These are phyloP conservation scores for Hirtodrosophila alboralis DNA, from an alignment of 2,888 invertebrate species.

Conservation along the genomic window DNA sequence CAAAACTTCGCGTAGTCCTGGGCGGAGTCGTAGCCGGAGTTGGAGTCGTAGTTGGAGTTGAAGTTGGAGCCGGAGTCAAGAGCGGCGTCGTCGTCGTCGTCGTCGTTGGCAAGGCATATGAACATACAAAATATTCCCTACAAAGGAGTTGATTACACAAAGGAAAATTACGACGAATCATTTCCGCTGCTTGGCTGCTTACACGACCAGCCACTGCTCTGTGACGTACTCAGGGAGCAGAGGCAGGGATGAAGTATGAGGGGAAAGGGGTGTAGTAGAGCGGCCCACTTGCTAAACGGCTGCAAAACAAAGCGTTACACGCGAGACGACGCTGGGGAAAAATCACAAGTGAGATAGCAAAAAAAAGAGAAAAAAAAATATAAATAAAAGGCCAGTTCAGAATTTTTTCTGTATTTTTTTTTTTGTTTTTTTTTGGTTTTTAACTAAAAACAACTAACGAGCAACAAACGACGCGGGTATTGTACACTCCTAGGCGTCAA, in stretches of 20 bases:
- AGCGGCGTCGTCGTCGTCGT: conserved; percentile 29
- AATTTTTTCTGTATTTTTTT: conserved; percentile 22
- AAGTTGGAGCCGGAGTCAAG: conserved; percentile 32
- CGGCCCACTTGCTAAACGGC: conserved; percentile 56
- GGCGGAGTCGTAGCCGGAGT: conserved; percentile 10
- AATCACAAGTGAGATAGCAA: conserved; percentile 72
- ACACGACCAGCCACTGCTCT: conserved; percentile 71
- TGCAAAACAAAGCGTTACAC: conserved; percentile 65
- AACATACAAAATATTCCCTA: conserved; percentile 78
- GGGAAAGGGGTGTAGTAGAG: not conserved
- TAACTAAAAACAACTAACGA: conserved; percentile 60
- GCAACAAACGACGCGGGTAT: conserved; percentile 52
- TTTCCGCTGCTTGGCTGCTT: conserved; percentile 83
- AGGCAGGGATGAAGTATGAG: no score
- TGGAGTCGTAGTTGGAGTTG: conserved; percentile 12
- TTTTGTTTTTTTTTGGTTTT: conserved; percentile 24
- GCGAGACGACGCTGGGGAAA: conserved; percentile 34
- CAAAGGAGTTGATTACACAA: conserved; percentile 83
- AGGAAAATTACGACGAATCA: conserved; percentile 84
- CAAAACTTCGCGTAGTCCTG: conserved; percentile 30
- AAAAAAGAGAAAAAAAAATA: conserved; percentile 19
- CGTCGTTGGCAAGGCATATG: conserved; percentile 68
- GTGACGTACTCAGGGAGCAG: conserved; percentile 6
- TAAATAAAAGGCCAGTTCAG: conserved; percentile 26
- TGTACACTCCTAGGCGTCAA: conserved; percentile 40